Evolutionary conservation across 2,797 vertebrate species (phyloP), one percentile per base, ranked within the genome.

Genomic region (Notoglanidium macrostoma): DNA sequence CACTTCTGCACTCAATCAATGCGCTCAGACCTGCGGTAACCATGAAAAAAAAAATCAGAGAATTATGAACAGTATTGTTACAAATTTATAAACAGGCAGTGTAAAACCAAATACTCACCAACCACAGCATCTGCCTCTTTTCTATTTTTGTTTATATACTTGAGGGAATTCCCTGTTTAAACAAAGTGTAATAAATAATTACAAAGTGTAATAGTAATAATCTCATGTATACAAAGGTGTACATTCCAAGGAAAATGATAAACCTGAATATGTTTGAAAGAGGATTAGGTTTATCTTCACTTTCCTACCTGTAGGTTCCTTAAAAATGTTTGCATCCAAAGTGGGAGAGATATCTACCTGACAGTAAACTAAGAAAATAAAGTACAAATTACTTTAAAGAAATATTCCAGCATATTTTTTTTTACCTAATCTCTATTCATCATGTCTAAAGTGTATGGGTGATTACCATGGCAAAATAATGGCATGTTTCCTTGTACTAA

Each of bases 1-100:
- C 80, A 88, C 82, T 87, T 86, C 40, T 68, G 72, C 87, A 89
- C 76, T 87, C 87, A 10, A 91, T 85, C 44, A 91, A 29, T 32
- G 86, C 83, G 23, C 89, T 81, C 40, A 90, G 76, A 79, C 90
- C 90, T 91, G 70, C 12, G 40, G 40, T 11, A 86, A 11, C 72
- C 26, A 55, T 32, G 55, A 21, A 79, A 49, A 84, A 49, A 84
- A 10, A 21, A 15, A 78, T 70, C 44, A 82, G n/a, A 84, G 26
- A 65, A 74, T 55, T 5, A 61, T 63, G 35, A 76, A 77, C 44
- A 44, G 14, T 10, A 23, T 35, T 51, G 9, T 7, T 21, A 44
- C 1, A 26, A 26, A 67, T 85, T 77, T 70, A 21, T 11, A 40
- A 51, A 44, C 14, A 11, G 2, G 46, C 8, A 29, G 17, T 23